Base-by-base conservation (phyloP, 2,113 vertebrate species). In the Strix aluco region DNA sequence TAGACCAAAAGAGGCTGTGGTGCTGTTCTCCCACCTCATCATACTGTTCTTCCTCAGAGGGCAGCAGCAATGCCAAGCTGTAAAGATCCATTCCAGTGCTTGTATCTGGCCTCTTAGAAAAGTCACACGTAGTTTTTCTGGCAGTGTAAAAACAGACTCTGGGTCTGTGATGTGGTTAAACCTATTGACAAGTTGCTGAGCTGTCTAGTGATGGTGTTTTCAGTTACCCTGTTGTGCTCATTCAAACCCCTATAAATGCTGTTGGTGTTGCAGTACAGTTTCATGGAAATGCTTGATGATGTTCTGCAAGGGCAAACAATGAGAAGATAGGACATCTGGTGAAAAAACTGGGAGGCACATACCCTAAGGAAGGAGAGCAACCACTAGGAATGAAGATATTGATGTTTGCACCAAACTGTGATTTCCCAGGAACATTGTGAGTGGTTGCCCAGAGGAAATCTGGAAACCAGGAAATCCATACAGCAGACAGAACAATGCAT, bases 1-100 rank as follows among this genome's bases (percentile, higher is more conserved):
- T 97, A 97, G 92, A 58, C 62, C 83, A 72, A 93, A 57, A 85
- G 92, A 94, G 84, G 91, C 91, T 81, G 89, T 49, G 69, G 71
- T 54, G 86, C 90, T 94, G 88, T 95, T 96, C 86, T 97, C 96
- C 97, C 96, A 97, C 96, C 95, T 97, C 97, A 97, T 97, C 96
- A 97, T 67, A 22, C 86, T 86, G 57, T 91, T 90, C 92, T 81
- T 95, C 94, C 52, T 95, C 95, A 92, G 90, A 94, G 93, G 96
- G 90, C 90, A 83, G 71, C 93, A 75, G 69, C n/a, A 15, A 52
- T 96, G 94, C 96, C 97, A 97, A 73, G 91, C 96, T 93, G 91
- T 94, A 97, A 96, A 96, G 96, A 88, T 92, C 71, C 79, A 62
- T 94, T 91, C 95, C 93, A 96, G 91, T 23, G 55, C 90, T 86